Base-by-base conservation (phyloP, 53 echinoderm and acorn worm species). In the Antedon mediterranea region DNA sequence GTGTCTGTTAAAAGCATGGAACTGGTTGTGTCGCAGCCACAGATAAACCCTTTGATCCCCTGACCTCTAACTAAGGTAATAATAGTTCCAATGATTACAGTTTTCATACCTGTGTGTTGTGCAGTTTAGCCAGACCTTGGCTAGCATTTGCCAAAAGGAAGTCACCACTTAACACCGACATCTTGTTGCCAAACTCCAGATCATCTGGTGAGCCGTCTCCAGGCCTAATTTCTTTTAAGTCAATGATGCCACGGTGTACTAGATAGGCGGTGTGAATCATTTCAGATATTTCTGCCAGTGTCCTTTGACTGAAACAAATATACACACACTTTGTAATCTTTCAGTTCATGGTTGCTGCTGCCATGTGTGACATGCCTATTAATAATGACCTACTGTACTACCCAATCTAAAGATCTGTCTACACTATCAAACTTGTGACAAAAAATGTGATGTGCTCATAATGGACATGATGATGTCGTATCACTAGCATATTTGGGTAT, bases 181-280 rank as follows among this genome's bases (percentile, higher is more conserved):
- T 97, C 79, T 97, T 97, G 92, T 97, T 97, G 79, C 97, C 97
- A 81, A 92, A 84, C 33, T 97, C 97, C 88, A 97, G 87, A 83
- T 89, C 86, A 18, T 84, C 89, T 8, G 85, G 71, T 14, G 90
- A 89, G 8, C 97, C 97, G 73, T 87, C 85, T 3, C 85, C n/a
- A 0, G 97, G 97, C 27, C 83, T 77, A 34, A 92, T 73, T 72
- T 92, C 85, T 20, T 71, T 31, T 2, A 97, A 87, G 80, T 97
- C 85, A 31, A 97, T 86, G 9, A 97, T 88, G 28, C 97, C 97
- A 71, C 83, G 77, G 76, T 97, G 97, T 18, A 97, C 92, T 26
- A 97, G 80, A 73, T 93, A 97, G 4, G 97, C 97, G 0, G 92
- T 97, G 82, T 97, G 92, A 37, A 97, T 97, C 92, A 97, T 97